phyloP scores from a whole-genome alignment of 2,797 vertebrate species.

The Thripadectes ignobilis region DNA sequence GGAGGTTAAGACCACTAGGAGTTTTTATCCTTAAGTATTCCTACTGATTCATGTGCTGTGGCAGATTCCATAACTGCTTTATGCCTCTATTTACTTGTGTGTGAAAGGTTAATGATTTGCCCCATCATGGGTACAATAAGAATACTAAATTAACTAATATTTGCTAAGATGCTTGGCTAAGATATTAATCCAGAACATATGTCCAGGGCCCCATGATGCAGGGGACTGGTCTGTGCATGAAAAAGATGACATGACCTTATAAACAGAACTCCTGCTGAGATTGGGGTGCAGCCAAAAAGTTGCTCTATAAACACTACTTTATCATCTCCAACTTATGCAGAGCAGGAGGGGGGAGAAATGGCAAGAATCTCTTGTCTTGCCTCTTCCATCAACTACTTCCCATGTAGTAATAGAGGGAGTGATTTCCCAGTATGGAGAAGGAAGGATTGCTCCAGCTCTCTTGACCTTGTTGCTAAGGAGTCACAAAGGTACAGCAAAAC shows the following conservation, averaged over 20 bases:
- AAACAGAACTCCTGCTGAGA: background rate
- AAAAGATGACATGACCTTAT: background rate
- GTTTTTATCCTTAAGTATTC: background rate
- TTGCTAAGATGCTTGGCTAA: background rate
- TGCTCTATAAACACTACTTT: background rate
- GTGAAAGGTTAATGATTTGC: background rate
- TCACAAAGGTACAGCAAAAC: background rate
- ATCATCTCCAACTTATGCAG: background rate
- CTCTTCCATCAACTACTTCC: background rate
- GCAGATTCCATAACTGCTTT: background rate
- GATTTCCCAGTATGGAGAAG: background rate
- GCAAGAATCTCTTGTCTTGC: background rate
- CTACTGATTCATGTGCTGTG: background rate
- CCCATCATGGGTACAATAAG: accelerated
- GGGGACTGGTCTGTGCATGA: background rate
- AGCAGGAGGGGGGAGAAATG: background rate
- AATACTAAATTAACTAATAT: background rate
- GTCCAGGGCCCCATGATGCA: background rate
- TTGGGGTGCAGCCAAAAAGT: background rate
- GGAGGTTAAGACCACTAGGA: background rate
- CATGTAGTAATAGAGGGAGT: background rate
- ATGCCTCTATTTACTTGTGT: background rate
- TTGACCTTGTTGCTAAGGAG: background rate
- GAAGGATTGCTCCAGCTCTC: background rate
- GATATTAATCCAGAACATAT: background rate